Percentiles rank a stretch among this genome's conserved stretches.
phyloP scores from a whole-genome alignment of 1,140 invertebrate genomes.

The Elysia chlorotica region DNA sequence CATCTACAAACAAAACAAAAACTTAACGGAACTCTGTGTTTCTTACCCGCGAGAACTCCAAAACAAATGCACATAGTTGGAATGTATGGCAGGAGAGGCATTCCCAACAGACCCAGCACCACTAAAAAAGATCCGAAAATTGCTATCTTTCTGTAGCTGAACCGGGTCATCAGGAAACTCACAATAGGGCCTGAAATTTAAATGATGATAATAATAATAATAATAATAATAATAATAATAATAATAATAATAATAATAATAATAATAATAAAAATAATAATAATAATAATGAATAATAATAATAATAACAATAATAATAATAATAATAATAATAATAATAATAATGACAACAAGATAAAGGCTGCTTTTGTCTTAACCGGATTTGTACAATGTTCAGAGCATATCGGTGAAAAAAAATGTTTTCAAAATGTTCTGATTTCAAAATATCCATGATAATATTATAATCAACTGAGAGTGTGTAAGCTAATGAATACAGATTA shows the following conservation, averaged over 20 bases:
- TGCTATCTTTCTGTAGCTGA: slow-evolving; percentile 32
- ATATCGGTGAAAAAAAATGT: no score
- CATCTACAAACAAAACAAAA: no score
- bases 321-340: not conserved
- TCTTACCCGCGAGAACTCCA: slow-evolving; percentile 38
- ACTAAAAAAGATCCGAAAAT: slow-evolving; percentile 33
- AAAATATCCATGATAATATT: no score
- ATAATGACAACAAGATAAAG: not conserved
- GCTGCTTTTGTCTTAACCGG: not conserved
- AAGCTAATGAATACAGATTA: no score
- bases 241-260: no score
- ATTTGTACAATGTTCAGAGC: no score
- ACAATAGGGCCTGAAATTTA: slow-evolving; percentile 42
- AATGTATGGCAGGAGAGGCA: slow-evolving; percentile 34
- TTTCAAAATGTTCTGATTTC: no score
- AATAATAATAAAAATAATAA: no score
- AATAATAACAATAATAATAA: not conserved
- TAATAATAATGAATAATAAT: not conserved
- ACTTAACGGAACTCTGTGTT: not conserved
- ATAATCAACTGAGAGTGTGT: no score
- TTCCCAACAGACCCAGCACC: slow-evolving; percentile 27
- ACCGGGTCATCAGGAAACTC: slow-evolving; percentile 38
- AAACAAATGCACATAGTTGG: slow-evolving; percentile 32
- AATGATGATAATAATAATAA: no score
- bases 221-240: no score